Conservation (phyloP, 2,888 invertebrate genomes). For the Capitulum mitella region DNA sequence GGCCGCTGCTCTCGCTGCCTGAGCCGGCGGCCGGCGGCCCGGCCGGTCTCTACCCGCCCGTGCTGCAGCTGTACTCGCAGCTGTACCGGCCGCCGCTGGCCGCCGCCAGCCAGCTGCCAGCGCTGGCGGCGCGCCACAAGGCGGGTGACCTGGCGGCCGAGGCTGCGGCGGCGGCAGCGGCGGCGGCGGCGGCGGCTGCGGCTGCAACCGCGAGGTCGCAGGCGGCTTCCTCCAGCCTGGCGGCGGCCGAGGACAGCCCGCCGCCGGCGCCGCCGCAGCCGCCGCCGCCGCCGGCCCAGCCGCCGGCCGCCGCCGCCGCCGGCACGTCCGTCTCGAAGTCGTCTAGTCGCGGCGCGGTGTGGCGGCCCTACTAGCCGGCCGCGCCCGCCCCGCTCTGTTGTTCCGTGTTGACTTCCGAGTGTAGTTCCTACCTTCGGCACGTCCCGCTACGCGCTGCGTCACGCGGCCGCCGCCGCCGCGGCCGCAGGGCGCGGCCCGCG, state of each 20-base stretch:
- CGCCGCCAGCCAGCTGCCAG: no score
- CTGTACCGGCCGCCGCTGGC: constrained; percentile 69
- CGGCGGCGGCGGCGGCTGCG: not conserved
- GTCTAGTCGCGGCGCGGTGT: not conserved
- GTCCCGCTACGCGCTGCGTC: not conserved
- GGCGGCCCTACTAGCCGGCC: not conserved
- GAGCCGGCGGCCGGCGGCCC: not conserved
- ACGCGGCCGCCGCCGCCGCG: no score
- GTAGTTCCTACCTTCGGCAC: constrained; percentile 12
- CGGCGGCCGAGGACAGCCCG: not conserved
- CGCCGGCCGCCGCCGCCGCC: not conserved
- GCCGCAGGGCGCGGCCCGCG: no score
- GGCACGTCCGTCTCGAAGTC: not conserved
- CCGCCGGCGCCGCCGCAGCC: no score
- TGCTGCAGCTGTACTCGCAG: constrained; percentile 65
- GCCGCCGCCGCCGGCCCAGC: not conserved
- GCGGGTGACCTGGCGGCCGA: not conserved
- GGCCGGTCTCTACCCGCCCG: constrained; percentile 56
- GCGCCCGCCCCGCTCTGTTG: not conserved
- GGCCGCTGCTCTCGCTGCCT: not conserved
- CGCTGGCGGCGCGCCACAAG: constrained; percentile 57
- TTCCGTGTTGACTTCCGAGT: not conserved
- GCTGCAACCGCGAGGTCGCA: not conserved
- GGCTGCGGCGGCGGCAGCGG: no score
- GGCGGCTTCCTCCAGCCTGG: not conserved